These are phyloP conservation scores for Callipepla californica DNA, from an alignment of 2,113 vertebrate genomes.

Conservation along the genomic window DNA sequence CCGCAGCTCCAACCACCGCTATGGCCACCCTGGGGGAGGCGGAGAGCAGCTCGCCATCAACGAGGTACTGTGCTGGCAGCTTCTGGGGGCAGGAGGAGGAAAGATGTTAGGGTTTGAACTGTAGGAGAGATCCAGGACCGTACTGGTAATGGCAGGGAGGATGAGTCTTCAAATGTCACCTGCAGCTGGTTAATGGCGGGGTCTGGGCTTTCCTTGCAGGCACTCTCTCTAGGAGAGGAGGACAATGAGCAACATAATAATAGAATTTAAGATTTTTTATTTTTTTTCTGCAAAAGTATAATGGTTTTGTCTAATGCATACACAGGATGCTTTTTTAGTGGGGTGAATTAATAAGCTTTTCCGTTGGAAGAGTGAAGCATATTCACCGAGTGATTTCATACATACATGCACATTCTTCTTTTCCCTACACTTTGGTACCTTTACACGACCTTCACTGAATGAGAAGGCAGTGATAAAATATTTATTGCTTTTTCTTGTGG, in stretches of 20 bases:
- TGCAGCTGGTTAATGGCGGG: not conserved
- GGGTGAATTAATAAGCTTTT: not conserved
- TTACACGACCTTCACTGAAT: not conserved
- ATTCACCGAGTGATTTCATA: not conserved
- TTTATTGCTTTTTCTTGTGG: not conserved
- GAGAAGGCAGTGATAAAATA: not conserved
- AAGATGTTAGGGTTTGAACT: fast-evolving
- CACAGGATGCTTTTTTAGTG: not conserved
- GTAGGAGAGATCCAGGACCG: not conserved
- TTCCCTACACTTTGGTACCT: not conserved
- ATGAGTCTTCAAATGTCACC: not conserved
- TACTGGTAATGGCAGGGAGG: not conserved
- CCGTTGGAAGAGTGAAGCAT: not conserved
- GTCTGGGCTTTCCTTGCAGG: not conserved
- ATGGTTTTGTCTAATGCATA: not conserved
- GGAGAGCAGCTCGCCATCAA: constrained; percentile 97
- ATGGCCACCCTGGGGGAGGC: constrained; percentile 89
- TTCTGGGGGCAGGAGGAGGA: not conserved
- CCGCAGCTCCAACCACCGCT: constrained; percentile 86
- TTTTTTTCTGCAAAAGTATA: not conserved
- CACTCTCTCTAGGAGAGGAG: not conserved
- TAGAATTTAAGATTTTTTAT: not conserved
- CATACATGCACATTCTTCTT: not conserved
- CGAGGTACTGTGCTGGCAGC: constrained; percentile 79
- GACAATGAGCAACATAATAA: not conserved